Evolutionary conservation across 2,888 invertebrate genomes (phyloP).

Genomic region (Podotricha telesiphe): DNA sequence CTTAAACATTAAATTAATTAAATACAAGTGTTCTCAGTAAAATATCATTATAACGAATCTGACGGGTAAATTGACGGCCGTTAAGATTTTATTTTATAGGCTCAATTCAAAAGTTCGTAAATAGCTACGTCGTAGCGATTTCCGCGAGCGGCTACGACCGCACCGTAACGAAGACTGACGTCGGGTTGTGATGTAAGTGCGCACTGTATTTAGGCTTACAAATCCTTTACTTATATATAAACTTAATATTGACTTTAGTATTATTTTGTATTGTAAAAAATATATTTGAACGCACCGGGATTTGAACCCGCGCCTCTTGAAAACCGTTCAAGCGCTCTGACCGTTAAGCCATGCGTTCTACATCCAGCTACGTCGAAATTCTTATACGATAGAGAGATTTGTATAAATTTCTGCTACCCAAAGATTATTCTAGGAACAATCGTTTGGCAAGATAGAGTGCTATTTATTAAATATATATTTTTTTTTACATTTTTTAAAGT

Average conservation of each 20-base stretch:
- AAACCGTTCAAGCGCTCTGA: no score
- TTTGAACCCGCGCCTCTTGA: no score
- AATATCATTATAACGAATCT: neutral
- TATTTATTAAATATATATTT: no score
- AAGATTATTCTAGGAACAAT: no score
- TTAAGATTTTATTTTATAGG: neutral
- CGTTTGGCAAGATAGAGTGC: no score
- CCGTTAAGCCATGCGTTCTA: no score
- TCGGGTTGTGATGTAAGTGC: conserved; percentile 36
- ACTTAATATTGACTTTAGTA: neutral
- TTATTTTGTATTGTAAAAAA: neutral
- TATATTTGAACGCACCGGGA: no score
- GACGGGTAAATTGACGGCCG: conserved; percentile 9
- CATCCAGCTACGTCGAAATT: no score
- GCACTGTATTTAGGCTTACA: conserved; percentile 3
- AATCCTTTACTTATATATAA: neutral
- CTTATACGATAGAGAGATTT: no score
- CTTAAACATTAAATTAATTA: neutral
- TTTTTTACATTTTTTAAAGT: no score
- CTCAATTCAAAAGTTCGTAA: conserved; percentile 29
- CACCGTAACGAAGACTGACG: conserved; percentile 52
- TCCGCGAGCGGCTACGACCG: conserved; percentile 58
- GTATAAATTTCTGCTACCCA: no score
- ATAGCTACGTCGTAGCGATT: conserved; percentile 55
- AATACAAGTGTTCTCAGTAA: no score